Base-by-base conservation (phyloP, 2,888 invertebrate species). In the Emmelina monodactyla region DNA sequence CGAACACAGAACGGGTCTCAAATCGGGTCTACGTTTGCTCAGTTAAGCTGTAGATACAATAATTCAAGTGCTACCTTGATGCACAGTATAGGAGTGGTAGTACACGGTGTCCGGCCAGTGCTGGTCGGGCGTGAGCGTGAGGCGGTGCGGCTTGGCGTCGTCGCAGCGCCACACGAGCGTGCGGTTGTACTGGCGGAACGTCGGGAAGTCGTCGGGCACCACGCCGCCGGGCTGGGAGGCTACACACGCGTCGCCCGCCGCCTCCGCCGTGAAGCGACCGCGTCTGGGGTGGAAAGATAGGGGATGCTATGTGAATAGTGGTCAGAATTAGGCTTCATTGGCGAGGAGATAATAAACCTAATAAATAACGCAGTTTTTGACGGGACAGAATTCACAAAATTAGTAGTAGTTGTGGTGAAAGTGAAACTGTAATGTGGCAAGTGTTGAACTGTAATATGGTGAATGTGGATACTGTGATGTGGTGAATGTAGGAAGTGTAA, bases 61-160 rank as follows among this genome's bases (percentile, higher is more conserved):
- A 31, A 6, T 13, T 15, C 15, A 9, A 13, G 5, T 32, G 36
- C 4, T 16, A 70, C 95, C 93, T 15, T 91, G 85, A 53, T 94
- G 94, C 2, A n/a, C n/a, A n/a, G 93, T 92, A 70, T 92, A 96
- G 39, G 94, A 94, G 78, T 97, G 91, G 64, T 94, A 94, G 70
- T 95, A 97, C 14, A 97, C 92, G 16, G 86, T 76, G 66, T 96
- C 94, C 0, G 97, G 96, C 90, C 94, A 94, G 2, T 92, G 85
- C 31, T 89, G 84, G 65, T 95, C 94, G 16, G 97, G 96, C 14
- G 92, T 88, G 32, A 96, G 86, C 58, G 84, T 84, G 35, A 95
- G 76, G 34, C 85, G 68, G 0, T 90, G 91, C 4, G 91, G 84
- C 15, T 88, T 84, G 6, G 25, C 48, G 80, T 60, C 44, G 87